Evolutionary conservation across 2,797 vertebrate genomes (phyloP), one percentile per base, ranked within the genome.

Genomic region (Propithecus deckenii): DNA sequence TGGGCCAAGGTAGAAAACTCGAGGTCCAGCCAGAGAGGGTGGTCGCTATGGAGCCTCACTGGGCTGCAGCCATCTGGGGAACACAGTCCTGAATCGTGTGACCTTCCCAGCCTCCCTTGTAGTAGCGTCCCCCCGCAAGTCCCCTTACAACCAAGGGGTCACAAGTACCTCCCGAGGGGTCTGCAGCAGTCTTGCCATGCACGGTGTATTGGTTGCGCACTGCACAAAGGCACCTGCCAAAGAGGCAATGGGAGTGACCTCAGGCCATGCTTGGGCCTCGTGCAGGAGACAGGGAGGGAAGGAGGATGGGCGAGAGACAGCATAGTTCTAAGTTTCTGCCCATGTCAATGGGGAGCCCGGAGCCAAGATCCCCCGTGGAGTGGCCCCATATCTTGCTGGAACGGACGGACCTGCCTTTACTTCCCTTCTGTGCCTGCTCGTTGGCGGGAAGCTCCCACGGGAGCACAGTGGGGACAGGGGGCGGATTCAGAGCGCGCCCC

Each of bases 301-400:
- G 55, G 67, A 18, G 32, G 30, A 28, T 11, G 4, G 76, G 14
- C 28, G 35, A 57, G 65, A 41, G 14, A 18, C 76, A 2, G 30
- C 59, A 8, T 22, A 2, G 22, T 17, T 55, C 41, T 11, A n/a
- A 50, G 46, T 7, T 7, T 71, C 28, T 15, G 7, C 41, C 22
- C 72, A 0, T 48, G 48, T 32, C 9, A 9, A 14, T 3, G 38
- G 32, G 18, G 61, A 9, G 4, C n/a, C 50, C 11, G 25, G 38
- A 25, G 69, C 69, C 76, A 7, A 1, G 50, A 43, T 3, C n/a
- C 3, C 12, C n/a, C 30, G 0, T 10, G 0, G 9, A 22, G 30
- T 2, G 59, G 18, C 4, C 30, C 41, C 5, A 4, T 28, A 9
- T 6, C n/a, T 20, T 5, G 12, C 38, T 1, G 0, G 63, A 41